phyloP scores from a whole-genome alignment of 2,888 invertebrate species.

The Tachina fera region DNA sequence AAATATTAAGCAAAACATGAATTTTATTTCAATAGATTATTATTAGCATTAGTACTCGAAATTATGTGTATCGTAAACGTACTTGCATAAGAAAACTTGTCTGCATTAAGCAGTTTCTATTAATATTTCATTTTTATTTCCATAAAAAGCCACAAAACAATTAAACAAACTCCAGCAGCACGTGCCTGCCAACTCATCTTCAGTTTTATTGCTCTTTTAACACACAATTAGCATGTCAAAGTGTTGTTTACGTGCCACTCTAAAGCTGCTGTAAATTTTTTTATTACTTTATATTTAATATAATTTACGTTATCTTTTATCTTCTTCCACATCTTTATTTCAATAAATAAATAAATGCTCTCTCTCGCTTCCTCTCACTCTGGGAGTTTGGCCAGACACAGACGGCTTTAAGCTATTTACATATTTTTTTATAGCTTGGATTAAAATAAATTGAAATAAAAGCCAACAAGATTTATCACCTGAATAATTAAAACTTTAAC shows the following conservation, averaged over 20 bases:
- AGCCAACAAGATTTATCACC: conserved; percentile 1
- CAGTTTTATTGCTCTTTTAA: conserved; percentile 45
- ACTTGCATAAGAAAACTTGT: no score
- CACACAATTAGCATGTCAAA: conserved; percentile 55
- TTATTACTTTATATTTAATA: neutral
- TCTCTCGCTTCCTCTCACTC: no score
- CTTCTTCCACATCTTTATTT: conserved; percentile 13
- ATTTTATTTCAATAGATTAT: no score
- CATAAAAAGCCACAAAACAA: no score
- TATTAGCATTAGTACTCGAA: no score
- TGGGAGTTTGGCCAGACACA: neutral
- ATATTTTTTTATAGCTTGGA: neutral
- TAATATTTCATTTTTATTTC: no score
- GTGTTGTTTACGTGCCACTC: conserved; percentile 51
- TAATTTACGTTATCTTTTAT: neutral
- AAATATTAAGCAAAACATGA: no score
- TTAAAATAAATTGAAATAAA: neutral
- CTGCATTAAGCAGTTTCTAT: no score
- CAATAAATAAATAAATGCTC: neutral
- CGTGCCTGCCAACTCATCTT: conserved; percentile 39
- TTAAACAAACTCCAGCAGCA: conserved; percentile 12
- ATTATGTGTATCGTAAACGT: no score
- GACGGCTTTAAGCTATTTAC: neutral
- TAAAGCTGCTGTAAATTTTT: conserved; percentile 18
- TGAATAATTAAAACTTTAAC: neutral